Evolutionary conservation across 2,113 vertebrate genomes (phyloP).

Genomic region (Caranx ignobilis): DNA sequence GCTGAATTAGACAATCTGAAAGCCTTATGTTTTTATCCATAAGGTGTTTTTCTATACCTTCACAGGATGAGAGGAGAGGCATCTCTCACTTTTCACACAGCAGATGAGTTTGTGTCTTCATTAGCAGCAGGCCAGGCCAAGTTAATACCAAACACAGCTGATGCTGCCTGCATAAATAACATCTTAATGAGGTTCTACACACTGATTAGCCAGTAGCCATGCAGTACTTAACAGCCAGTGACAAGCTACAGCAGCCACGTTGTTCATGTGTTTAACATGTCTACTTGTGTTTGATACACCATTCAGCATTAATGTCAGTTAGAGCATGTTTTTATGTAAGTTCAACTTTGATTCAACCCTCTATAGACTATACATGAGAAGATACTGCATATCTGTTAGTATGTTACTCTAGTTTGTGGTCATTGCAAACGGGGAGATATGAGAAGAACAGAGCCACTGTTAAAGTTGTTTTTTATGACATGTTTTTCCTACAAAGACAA

Average conservation of each 20-base stretch:
- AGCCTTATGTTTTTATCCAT: neutral
- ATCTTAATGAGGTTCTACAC: conserved; percentile 66
- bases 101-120: conserved; percentile 70
- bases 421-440: neutral
- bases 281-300: conserved; percentile 30
- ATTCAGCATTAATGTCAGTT: conserved; percentile 13
- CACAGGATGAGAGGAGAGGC: neutral
- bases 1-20: neutral
- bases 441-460: neutral
- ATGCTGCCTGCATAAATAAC: conserved; percentile 75
- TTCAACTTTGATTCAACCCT: no score
- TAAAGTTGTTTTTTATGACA: neutral
- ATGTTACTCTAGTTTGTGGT: neutral
- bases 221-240: conserved; percentile 58
- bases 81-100: conserved; percentile 43
- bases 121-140: conserved; percentile 62
- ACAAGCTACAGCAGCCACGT: conserved; percentile 41
- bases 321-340: neutral
- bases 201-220: conserved; percentile 73
- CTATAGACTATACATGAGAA: neutral
- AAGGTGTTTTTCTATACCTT: neutral
- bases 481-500: neutral
- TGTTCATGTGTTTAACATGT: conserved; percentile 53
- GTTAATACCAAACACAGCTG: conserved; percentile 67
- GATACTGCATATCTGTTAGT: neutral